These are phyloP conservation scores for Drosophila pseudoobscura DNA, from an alignment of 1,140 invertebrate species.

Conservation along the genomic window DNA sequence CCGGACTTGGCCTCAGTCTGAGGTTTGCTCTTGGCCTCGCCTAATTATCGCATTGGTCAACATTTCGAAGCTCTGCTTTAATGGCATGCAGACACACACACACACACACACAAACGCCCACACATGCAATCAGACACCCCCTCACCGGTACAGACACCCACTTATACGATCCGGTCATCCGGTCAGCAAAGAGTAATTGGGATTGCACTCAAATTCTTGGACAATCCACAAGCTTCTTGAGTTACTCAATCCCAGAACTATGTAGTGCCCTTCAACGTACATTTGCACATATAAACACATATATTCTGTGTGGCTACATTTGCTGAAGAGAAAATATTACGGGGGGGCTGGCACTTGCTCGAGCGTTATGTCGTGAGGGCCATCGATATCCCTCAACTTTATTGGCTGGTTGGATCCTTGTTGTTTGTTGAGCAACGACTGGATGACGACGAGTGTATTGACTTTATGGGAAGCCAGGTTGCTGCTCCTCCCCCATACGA, in stretches of 20 bases:
- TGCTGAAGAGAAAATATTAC: too few relatives aligned
- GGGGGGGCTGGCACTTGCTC: too few relatives aligned
- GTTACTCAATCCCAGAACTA: conserved; percentile 15
- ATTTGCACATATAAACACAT: too few relatives aligned
- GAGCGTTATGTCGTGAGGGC: too few relatives aligned
- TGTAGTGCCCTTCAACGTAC: background rate
- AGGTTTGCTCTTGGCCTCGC: conserved; percentile 35
- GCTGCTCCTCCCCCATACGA: conserved; percentile 1
- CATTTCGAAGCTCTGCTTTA: conserved; percentile 55
- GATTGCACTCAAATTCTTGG: conserved; percentile 56
- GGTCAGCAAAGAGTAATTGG: conserved; percentile 45
- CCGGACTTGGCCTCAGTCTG: conserved; percentile 46
- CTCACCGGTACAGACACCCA: conserved; percentile 24
- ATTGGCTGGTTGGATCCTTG: too few relatives aligned
- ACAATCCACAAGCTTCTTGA: background rate
- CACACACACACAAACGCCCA: conserved; percentile 25
- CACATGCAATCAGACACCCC: conserved; percentile 23
- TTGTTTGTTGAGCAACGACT: too few relatives aligned
- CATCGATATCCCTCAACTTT: too few relatives aligned
- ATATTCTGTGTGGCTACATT: too few relatives aligned
- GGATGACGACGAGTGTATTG: conserved; percentile 22
- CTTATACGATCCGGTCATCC: conserved; percentile 3
- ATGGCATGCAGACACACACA: conserved; percentile 57
- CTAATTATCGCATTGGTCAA: conserved; percentile 75
- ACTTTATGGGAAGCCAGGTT: conserved; percentile 15